Base-by-base conservation (phyloP, 2,888 invertebrate genomes). In the Leptinotarsa haldemani region DNA sequence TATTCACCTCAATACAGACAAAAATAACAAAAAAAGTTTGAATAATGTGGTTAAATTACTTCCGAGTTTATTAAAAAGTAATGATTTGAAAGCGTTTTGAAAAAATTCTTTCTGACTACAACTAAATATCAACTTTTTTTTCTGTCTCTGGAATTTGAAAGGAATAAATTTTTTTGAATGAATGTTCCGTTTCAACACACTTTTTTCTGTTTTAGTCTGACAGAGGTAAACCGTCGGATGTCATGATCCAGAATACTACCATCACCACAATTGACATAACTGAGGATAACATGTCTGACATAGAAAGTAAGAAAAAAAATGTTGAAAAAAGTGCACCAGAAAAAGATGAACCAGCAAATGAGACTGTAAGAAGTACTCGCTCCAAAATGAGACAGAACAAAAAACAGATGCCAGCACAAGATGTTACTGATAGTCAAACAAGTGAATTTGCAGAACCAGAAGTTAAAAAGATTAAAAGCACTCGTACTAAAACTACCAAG, bases 181-280 rank as follows among this genome's bases (percentile, higher is more conserved):
- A 30, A 30, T 30, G 9, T 30, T 30, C 30, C 9, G 7, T 30
- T 30, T 30, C 30, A 9, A 30, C 30, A 30, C 30, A 50, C 50
- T 5, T 48, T 12, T 47, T 52, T 64, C 46, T 47, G n/a, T 70
- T 73, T 40, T 63, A 73, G 68, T 30, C 48, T 1, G 56, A 79
- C 15, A 78, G 80, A 47, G 70, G 69, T 15, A 73, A 69, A 50
- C 65, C 50, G 58, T 85, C 85, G 0, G 85, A 84, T 75, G 79
- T 85, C 4, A 74, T 84, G 20, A 63, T 85, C 56, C 79, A 82
- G 76, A 78, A 81, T 56, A 70, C 78, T 16, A 66, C 75, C 4
- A 68, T 84, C 12, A 74, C 82, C 18, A 77, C 78, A 15, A 77
- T 84, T 16, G 79, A 77, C 65, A 74, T 84, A 53, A 73, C 71